A percentile compares a stretch with the other conserved stretches of the same genome.
These are phyloP conservation scores for Donacobius atricapilla DNA, from an alignment of 2,113 vertebrate genomes.

Conservation along the genomic window DNA sequence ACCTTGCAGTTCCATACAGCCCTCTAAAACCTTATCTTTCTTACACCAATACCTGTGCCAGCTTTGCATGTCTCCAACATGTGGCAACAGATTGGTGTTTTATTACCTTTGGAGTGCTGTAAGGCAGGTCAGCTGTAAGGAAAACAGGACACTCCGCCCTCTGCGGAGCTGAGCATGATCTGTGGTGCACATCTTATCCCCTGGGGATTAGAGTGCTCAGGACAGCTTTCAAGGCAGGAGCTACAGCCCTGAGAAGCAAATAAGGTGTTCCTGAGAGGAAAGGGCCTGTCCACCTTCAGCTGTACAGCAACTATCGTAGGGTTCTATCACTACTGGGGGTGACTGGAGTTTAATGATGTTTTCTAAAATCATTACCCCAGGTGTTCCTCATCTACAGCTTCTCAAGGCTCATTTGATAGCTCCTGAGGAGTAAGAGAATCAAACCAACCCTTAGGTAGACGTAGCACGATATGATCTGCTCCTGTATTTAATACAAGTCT, in stretches of 20 bases:
- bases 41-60: neutral
- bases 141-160: neutral
- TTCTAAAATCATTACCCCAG: neutral
- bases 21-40: neutral
- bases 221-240: neutral
- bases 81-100: neutral
- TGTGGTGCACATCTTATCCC: neutral
- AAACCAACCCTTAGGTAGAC: neutral
- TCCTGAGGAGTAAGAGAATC: neutral
- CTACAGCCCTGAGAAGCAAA: neutral
- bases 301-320: neutral
- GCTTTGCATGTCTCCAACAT: neutral
- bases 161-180: neutral
- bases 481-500: neutral
- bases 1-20: neutral
- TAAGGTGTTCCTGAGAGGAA: neutral
- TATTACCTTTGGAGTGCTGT: neutral
- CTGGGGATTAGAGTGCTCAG: neutral
- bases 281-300: neutral
- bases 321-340: neutral
- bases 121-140: neutral
- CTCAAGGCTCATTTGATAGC: neutral
- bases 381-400: neutral
- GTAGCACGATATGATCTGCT: accelerated
- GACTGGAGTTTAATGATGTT: neutral